Percentiles rank a stretch among this genome's conserved stretches.
These are phyloP conservation scores for Rhinopomastus cyanomelas DNA, from an alignment of 2,113 vertebrate genomes.

Conservation along the genomic window DNA sequence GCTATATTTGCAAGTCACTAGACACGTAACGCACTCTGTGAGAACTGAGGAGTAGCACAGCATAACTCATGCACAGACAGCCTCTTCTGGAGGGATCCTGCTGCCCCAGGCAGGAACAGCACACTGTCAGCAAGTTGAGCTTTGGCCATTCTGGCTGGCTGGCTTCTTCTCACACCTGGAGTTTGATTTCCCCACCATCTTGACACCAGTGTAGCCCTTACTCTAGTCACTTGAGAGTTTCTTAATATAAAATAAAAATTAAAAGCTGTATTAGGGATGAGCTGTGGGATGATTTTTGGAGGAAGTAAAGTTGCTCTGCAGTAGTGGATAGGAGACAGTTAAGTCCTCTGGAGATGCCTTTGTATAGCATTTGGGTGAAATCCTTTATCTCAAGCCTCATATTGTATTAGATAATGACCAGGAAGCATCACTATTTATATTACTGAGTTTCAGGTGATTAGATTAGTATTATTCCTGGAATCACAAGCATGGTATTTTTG, in stretches of 20 bases:
- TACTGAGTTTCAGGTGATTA: not conserved
- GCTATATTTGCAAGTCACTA: not conserved
- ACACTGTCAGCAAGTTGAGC: not conserved
- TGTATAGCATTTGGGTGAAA: not conserved
- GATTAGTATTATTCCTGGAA: not conserved
- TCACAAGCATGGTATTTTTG: not conserved
- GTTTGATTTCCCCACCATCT: not conserved
- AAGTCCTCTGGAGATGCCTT: not conserved
- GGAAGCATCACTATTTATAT: not conserved
- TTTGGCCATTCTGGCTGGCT: not conserved
- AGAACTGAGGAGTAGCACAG: not conserved
- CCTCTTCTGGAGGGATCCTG: not conserved
- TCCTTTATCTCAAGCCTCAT: not conserved
- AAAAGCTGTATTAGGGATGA: not conserved
- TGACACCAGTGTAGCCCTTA: not conserved
- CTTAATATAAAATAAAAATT: not conserved
- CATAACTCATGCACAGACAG: not conserved
- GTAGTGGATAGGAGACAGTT: not conserved
- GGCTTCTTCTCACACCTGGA: not conserved
- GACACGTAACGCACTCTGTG: fast-evolving
- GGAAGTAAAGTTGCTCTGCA: not conserved
- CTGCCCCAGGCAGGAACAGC: fast-evolving
- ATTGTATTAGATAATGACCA: not conserved
- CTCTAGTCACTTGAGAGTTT: not conserved
- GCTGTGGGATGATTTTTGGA: not conserved